Base-by-base conservation (phyloP, 2,113 vertebrate genomes). In the Mastomys natalensis region DNA sequence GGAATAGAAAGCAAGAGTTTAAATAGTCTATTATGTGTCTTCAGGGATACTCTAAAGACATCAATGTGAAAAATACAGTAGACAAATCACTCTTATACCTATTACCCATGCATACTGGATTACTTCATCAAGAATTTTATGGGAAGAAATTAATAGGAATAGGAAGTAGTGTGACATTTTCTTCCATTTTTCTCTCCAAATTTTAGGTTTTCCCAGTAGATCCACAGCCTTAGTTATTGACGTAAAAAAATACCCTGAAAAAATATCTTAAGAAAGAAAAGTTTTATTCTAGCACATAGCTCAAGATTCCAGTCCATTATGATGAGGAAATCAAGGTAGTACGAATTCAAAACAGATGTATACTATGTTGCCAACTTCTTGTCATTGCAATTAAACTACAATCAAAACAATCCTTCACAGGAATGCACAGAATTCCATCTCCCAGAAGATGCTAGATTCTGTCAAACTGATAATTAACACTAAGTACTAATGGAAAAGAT, bases 11-110 rank as follows among this genome's bases (percentile, higher is more conserved):
- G 15, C 70, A 87, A 94, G 13, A 80, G 16, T 43, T 48, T 70
- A 95, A 45, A 66, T 70, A 92, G 87, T 58, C 43, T 88, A 87
- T 93, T n/a, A n/a, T n/a, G n/a, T n/a, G n/a, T n/a, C n/a, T n/a
- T n/a, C n/a, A 93, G 11, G 24, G 13, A 70, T 51, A 89, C 17
- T 9, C 11, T 70, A 77, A 68, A 90, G 51, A 85, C 1, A 45
- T 37, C 16, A 73, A 5, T 70, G 51, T 48, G 37, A 82, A 84
- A 37, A 96, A 92, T 70, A 7, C 29, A 87, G 48, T 37, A 80
- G 34, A 24, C 17, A 91, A 85, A 76, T 64, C 66, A 77, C 37
- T 82, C 94, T 87, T 70, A 86, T 77, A 53, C 66, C 7, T 22
- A 48, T 76, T 78, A 92, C 60, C 8, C 76, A 55, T 78, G 16